phyloP scores from a whole-genome alignment of 1,140 invertebrate species.

The Hyles vespertilio region DNA sequence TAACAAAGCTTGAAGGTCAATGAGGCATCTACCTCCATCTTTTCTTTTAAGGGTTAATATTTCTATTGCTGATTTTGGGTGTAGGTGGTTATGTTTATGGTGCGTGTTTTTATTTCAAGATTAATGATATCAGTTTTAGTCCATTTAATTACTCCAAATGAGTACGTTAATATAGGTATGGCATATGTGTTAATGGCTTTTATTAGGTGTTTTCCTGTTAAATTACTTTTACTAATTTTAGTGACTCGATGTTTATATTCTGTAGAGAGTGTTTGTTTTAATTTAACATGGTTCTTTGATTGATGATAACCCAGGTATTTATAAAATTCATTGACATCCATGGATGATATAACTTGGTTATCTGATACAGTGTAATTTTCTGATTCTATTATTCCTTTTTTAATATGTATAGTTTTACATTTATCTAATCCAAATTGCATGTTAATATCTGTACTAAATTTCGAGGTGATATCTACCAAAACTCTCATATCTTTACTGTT shows the following conservation, averaged over 20 bases:
- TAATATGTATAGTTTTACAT: constrained; percentile 29
- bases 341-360: constrained; percentile 10
- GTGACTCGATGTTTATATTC: constrained; percentile 22
- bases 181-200: constrained; percentile 36
- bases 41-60: constrained; percentile 18
- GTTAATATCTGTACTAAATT: no score
- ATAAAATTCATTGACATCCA: constrained; percentile 23
- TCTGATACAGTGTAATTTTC: constrained; percentile 15
- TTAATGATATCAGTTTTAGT: constrained; percentile 19
- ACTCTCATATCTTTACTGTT: no score
- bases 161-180: constrained; percentile 29
- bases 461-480: no score
- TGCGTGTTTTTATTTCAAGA: constrained; percentile 19
- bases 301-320: constrained; percentile 34
- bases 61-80: constrained; percentile 30
- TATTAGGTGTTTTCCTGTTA: constrained; percentile 14
- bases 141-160: constrained; percentile 30
- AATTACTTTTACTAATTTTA: constrained; percentile 14
- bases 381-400: constrained; percentile 16
- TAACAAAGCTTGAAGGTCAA: constrained; percentile 20
- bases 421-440: no score
- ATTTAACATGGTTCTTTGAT: constrained; percentile 16
- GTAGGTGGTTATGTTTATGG: constrained; percentile 19
- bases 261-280: constrained; percentile 20
- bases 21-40: constrained; percentile 18